Evolutionary conservation across 2,888 invertebrate species (phyloP), one percentile per base, ranked within the genome.

Genomic region (Lypha dubia): DNA sequence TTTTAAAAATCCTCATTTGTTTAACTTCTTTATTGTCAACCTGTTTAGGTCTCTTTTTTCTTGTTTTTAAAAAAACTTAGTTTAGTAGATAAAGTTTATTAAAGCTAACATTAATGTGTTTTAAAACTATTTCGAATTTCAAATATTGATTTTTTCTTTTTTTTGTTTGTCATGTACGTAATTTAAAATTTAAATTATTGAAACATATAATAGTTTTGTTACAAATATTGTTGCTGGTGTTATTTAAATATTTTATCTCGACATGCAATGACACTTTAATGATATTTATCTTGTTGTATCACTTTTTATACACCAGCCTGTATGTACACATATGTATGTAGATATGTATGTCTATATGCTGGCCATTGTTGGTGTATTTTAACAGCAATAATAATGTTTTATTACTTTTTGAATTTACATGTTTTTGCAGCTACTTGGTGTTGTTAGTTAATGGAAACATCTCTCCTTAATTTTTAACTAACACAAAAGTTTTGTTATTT

Each of bases 211-310:
- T 56, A 41, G 53, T 70, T 70, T 56, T 41, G 24, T 28, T 46
- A 44, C 2, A 44, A 15, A 4, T 70, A 15, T 53, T 60, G 15
- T 67, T 46, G 20, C 58, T 74, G 68, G 41, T 83, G 62, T 20
- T 51, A 44, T 60, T 41, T 32, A 51, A 68, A 56, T 65, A 38
- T 67, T 67, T n/a, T 73, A 79, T 83, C 77, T 56, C 13, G 49
- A 44, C 76, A 84, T 80, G 80, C 80, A 80, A 77, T 77, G 73
- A 84, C 80, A 81, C 17, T 77, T 81, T 77, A 81, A 70, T 65
- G 68, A 81, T 79, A 44, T 81, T 81, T 81, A 84, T 84, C 84
- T 68, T 74, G 68, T 77, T 74, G 68, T 77, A 81, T 81, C 77
- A 46, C 22, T 28, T 24, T 67, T 79, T 63, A 41, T 74, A 68